A percentile compares a stretch with the other conserved stretches of the same genome.
phyloP scores from a whole-genome alignment of 1,140 invertebrate species.

The Geopemphigus sp. region DNA sequence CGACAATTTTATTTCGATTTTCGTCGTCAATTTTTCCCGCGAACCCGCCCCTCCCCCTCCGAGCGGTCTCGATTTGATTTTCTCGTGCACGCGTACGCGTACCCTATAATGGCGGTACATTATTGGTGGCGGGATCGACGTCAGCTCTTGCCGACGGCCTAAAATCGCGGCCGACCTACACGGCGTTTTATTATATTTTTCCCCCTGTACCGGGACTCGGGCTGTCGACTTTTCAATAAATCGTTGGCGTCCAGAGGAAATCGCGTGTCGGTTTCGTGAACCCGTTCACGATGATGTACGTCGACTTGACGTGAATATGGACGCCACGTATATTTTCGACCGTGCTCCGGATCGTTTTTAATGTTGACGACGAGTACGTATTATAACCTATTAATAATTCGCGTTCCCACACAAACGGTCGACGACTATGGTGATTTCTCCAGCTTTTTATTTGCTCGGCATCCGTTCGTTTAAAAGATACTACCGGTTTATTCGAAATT shows the following conservation, averaged over 20 bases:
- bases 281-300: background rate
- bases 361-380: background rate
- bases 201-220: too few species aligned
- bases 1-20: background rate
- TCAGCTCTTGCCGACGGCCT: background rate
- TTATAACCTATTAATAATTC: background rate
- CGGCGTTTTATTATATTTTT: too few species aligned
- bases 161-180: background rate
- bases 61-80: too few species aligned
- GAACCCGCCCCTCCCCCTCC: too few species aligned
- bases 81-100: too few species aligned
- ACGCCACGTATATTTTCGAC: too few species aligned
- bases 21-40: background rate
- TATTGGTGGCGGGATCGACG: conserved; percentile 30
- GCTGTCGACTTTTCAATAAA: too few species aligned
- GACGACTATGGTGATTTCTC: background rate
- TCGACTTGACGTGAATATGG: conserved; percentile 11
- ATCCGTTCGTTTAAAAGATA: too few species aligned
- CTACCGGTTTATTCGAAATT: too few species aligned
- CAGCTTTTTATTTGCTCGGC: background rate
- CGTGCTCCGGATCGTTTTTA: background rate
- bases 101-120: background rate
- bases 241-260: too few species aligned
- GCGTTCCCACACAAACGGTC: background rate
- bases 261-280: background rate